Evolutionary conservation across 2,888 invertebrate genomes (phyloP).

Genomic region (Agrilus cyanescens): DNA sequence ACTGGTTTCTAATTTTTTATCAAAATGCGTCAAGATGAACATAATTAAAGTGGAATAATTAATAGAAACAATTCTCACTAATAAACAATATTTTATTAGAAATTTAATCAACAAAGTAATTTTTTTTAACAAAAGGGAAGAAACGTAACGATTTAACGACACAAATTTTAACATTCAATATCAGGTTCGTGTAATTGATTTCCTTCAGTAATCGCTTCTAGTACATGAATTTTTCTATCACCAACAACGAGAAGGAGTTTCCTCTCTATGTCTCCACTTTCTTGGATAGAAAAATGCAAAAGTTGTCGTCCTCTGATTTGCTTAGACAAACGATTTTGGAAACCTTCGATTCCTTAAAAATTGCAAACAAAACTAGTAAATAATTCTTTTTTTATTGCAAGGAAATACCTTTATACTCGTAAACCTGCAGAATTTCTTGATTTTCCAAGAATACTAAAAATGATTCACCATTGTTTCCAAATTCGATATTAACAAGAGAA

Average conservation of each 20-base stretch:
- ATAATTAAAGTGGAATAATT: no score
- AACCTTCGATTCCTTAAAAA: slow-evolving; percentile 36
- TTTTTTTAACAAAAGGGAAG: background rate
- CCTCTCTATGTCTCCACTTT: slow-evolving; percentile 8
- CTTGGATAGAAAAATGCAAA: no score
- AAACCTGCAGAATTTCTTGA: slow-evolving; percentile 30
- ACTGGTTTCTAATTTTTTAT: no score
- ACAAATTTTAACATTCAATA: slow-evolving; percentile 20
- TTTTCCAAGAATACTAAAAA: slow-evolving; percentile 40
- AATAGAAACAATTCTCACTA: no score
- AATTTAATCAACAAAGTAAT: background rate
- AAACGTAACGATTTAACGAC: slow-evolving; percentile 6
- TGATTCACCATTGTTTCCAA: slow-evolving; percentile 35
- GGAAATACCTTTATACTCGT: slow-evolving; percentile 37
- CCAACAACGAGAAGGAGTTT: slow-evolving; percentile 31
- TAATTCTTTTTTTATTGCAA: background rate
- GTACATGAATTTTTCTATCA: slow-evolving; percentile 29
- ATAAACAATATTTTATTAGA: background rate
- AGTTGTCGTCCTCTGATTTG: slow-evolving; percentile 10
- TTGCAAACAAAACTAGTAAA: background rate
- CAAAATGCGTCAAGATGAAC: no score
- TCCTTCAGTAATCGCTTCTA: slow-evolving; percentile 37
- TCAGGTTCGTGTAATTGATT: slow-evolving; percentile 23
- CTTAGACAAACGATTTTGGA: slow-evolving; percentile 30
- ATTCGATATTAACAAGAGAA: slow-evolving; percentile 34